Evolutionary conservation across 1,140 invertebrate species (phyloP), one percentile per base, ranked within the genome.

Genomic region (Drosophila erecta): DNA sequence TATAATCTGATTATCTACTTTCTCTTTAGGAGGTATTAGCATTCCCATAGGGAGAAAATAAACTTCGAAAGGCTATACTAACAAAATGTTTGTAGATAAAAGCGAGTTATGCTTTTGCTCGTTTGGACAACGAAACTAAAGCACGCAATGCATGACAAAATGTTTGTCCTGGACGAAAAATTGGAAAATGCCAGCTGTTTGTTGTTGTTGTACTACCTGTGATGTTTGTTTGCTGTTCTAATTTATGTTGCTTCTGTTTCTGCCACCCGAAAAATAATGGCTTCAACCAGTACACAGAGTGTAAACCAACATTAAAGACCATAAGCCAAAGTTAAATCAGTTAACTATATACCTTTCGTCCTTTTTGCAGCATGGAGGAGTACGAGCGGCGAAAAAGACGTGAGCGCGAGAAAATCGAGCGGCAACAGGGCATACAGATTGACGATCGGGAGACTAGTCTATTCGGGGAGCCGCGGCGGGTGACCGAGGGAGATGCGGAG

Each of bases 341-440:
- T 24, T 24, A 24, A 49, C 10, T 67, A 43, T 35, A n/a, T 22
- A n/a, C 1, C 11, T 10, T 38, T 30, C 30, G 24, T 37, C 5
- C 12, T 47, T 24, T 10, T 94, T 94, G 11, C 93, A 95, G 95
- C 90, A 94, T 95, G 93, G 95, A 96, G 90, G 94, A 92, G 66
- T 84, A 85, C 92, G 95, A 95, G 92, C 94, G 95, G 77, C 94
- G 95, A 91, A 73, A 74, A 70, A 70, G 91, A 79, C 95, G 95
- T 70, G 95, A 96, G 93, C 93, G 94, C 91, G 95, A 96, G 92
- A 94, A 95, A 91, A 94, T 95, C 92, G 95, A 95, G 84, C 94
- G 95, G 60, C 95, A 94, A 81, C 95, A 95, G 92, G 95, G 95
- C 94, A 83, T 94, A 85, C 94, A 94, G 81, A 94, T 94, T 73